Base-by-base conservation (phyloP, 2,888 invertebrate genomes). In the Mesorhabditis sp. region DNA sequence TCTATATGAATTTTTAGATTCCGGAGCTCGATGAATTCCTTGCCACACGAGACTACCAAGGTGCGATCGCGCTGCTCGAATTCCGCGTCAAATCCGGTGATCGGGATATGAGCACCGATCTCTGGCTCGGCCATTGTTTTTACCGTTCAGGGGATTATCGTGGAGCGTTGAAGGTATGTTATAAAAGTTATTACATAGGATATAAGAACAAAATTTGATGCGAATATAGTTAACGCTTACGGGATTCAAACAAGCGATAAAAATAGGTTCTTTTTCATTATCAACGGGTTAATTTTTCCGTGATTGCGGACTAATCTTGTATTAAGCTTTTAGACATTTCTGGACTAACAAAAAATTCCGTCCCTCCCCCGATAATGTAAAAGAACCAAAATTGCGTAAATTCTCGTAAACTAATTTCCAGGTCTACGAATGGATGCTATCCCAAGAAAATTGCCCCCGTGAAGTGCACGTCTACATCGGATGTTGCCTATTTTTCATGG, bases 91-190 rank as follows among this genome's bases (percentile, higher is more conserved):
- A 72, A 68, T 62, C 61, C 43, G 68, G 44, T 4, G 70, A 70
- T 7, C 61, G 64, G 15, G 66, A 73, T n/a, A 70, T 70, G 43
- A 62, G 67, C 2, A 10, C 45, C 41, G 91, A 92, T 68, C 88
- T 92, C 78, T 97, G 97, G 96, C 90, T 93, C 74, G 96, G 93
- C 0, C 96, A 94, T 88, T 95, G 95, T 87, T 91, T 92, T 82
- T 98, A 96, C 87, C 96, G 97, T 87, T 89, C 95, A 73, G 96
- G 95, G 4, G 94, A 97, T 86, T 95, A 95, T 87, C 91, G 92
- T 82, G 90, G 91, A 81, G 91, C 94, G 0, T 88, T 93, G 81
- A 90, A 91, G 74, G 90, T 91, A 67, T 87, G 66, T 7, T 10
- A 15, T 4, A n/a, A 43, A 4, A 50, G n/a, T 10, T 4, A 45